These are phyloP conservation scores for Solenopsis fugax DNA, from an alignment of 1,140 invertebrate species.

Conservation along the genomic window DNA sequence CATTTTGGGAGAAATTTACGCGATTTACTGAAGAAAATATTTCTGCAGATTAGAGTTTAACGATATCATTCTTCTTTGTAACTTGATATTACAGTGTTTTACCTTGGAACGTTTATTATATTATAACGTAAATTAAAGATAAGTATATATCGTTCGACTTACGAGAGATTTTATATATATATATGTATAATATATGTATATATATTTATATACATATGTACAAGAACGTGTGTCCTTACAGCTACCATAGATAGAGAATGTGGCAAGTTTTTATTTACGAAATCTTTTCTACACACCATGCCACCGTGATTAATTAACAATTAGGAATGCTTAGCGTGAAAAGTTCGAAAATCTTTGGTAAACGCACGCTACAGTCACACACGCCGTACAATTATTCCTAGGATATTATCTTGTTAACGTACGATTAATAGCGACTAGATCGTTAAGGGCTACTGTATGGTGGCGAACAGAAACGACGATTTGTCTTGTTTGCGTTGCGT, in stretches of 20 bases:
- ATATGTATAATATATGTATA: conserved; percentile 36
- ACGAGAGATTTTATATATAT: not conserved
- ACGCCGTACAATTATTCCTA: conserved; percentile 70
- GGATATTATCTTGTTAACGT: conserved; percentile 70
- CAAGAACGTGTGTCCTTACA: conserved; percentile 67
- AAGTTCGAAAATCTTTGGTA: conserved; percentile 73
- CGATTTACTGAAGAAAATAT: conserved; percentile 51
- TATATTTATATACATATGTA: conserved; percentile 82
- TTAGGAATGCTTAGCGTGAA: conserved; percentile 79
- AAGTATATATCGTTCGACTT: conserved; percentile 44
- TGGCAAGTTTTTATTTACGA: conserved; percentile 24
- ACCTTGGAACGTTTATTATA: conserved; percentile 47
- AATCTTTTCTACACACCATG: conserved; percentile 40
- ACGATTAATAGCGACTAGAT: conserved; percentile 80
- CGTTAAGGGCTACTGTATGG: conserved; percentile 74
- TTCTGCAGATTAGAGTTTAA: conserved; percentile 30
- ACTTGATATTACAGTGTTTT: conserved; percentile 31
- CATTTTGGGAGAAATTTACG: conserved; percentile 48
- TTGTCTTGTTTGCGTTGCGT: conserved; percentile 49
- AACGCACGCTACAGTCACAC: conserved; percentile 70
- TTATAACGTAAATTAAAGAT: conserved; percentile 63
- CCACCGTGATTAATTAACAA: conserved; percentile 73
- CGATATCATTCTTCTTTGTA: conserved; percentile 20
- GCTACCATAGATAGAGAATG: conserved; percentile 63
- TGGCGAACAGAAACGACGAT: conserved; percentile 61